Evolutionary conservation across 2,797 vertebrate species (phyloP).

Genomic region (Taenioides sp.): DNA sequence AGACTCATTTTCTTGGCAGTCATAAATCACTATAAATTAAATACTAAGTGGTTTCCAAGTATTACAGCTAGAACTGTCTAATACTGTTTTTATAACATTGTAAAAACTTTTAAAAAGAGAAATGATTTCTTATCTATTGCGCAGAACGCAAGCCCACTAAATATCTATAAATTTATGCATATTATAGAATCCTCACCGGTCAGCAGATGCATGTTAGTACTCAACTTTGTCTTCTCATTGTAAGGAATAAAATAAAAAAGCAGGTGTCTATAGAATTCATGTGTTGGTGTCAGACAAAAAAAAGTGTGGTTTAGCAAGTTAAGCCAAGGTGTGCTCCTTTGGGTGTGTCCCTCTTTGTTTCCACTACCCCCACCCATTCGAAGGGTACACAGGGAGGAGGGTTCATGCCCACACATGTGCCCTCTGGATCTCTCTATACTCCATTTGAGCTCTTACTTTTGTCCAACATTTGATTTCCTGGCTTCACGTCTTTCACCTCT

Average conservation of each 20-base stretch:
- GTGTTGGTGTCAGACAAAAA: slow-evolving; percentile 57
- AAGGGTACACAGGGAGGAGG: slow-evolving; percentile 54
- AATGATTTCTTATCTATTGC: slow-evolving; percentile 22
- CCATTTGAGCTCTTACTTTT: slow-evolving; percentile 4
- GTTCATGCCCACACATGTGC: slow-evolving; percentile 48
- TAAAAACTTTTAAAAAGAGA: slow-evolving; percentile 30
- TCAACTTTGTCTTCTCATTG: slow-evolving; percentile 8
- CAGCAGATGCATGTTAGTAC: background rate
- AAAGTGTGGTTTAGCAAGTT: slow-evolving; percentile 61
- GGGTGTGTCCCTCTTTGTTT: slow-evolving; percentile 67
- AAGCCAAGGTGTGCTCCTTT: slow-evolving; percentile 71
- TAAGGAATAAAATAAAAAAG: slow-evolving; percentile 9
- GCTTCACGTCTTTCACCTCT: slow-evolving; percentile 19
- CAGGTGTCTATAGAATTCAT: slow-evolving; percentile 32
- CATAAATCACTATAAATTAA: background rate
- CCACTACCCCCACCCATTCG: slow-evolving; percentile 57
- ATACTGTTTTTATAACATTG: slow-evolving; percentile 46
- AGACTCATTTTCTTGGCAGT: slow-evolving; percentile 1
- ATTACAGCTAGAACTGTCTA: slow-evolving; percentile 15
- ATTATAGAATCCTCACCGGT: slow-evolving; percentile 23
- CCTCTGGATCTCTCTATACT: slow-evolving; percentile 41
- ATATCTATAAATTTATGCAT: slow-evolving; percentile 33
- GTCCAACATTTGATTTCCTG: slow-evolving; percentile 28
- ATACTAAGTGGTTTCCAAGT: slow-evolving; percentile 6
- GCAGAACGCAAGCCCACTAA: slow-evolving; percentile 31